These are phyloP conservation scores for Hestina assimilis DNA, from an alignment of 1,140 invertebrate species.

Conservation along the genomic window DNA sequence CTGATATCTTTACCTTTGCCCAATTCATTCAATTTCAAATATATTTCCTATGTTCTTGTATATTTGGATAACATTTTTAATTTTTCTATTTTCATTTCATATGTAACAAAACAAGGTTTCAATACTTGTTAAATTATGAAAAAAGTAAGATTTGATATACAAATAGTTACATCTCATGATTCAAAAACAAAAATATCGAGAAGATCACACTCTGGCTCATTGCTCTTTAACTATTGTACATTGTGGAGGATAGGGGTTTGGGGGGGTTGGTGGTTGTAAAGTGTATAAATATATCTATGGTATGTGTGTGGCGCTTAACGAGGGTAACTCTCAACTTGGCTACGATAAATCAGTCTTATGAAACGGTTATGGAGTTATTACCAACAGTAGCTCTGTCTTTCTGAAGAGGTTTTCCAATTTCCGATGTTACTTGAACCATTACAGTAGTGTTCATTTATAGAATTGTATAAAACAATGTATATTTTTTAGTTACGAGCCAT, in stretches of 20 bases:
- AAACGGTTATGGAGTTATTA: constrained; percentile 16
- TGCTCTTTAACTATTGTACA: constrained; percentile 65
- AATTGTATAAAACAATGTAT: too few species aligned
- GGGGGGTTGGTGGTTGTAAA: constrained; percentile 53
- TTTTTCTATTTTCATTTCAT: neutral
- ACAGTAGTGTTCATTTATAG: too few species aligned
- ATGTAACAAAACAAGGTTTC: neutral
- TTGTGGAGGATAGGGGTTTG: constrained; percentile 61
- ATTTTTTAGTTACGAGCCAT: too few species aligned
- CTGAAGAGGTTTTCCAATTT: too few species aligned
- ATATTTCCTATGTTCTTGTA: too few species aligned
- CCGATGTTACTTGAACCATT: too few species aligned
- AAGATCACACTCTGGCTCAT: constrained; percentile 46
- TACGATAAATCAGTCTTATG: constrained; percentile 64
- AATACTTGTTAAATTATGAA: neutral
- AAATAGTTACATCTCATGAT: neutral
- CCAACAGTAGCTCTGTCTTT: too few species aligned
- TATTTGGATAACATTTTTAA: too few species aligned
- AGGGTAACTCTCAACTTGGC: constrained; percentile 47
- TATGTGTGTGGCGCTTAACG: constrained; percentile 48
- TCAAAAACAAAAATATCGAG: constrained; percentile 20
- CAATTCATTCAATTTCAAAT: too few species aligned
- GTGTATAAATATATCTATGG: constrained; percentile 73
- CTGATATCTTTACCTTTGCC: too few species aligned
- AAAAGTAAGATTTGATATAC: neutral